phyloP scores from a whole-genome alignment of 1,140 invertebrate species.

The Procambarus virginalis region DNA sequence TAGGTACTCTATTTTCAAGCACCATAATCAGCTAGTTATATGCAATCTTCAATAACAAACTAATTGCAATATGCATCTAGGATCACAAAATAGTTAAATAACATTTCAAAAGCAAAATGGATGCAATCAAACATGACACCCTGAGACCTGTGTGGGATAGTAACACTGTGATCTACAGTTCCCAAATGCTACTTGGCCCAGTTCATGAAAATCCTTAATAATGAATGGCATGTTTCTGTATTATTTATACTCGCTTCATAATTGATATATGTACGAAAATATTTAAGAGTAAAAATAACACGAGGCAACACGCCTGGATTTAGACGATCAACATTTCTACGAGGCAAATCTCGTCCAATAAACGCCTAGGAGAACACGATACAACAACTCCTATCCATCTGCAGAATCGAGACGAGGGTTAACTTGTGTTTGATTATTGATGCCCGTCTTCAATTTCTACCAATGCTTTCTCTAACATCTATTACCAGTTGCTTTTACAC shows the following conservation, averaged over 20 bases:
- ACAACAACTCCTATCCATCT: neutral
- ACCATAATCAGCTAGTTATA: neutral
- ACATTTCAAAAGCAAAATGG: neutral
- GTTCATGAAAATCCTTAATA: neutral
- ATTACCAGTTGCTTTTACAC: neutral
- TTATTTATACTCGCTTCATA: neutral
- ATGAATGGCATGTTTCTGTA: neutral
- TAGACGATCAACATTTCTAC: neutral
- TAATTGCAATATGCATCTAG: neutral
- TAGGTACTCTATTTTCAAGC: neutral
- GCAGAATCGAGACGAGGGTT: neutral
- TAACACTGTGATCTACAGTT: neutral
- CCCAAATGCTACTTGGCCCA: neutral
- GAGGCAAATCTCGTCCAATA: neutral
- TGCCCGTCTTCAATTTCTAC: neutral
- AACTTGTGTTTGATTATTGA: neutral
- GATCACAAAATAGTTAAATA: neutral
- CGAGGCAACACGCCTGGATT: neutral
- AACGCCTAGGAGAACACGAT: neutral
- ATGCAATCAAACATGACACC: neutral
- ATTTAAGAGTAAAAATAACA: neutral
- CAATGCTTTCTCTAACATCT: neutral
- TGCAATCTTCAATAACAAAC: neutral
- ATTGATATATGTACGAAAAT: conserved; percentile 1
- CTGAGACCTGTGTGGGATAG: neutral